These are phyloP conservation scores for Chrysina gloriosa DNA, from an alignment of 2,888 invertebrate species.

Conservation along the genomic window DNA sequence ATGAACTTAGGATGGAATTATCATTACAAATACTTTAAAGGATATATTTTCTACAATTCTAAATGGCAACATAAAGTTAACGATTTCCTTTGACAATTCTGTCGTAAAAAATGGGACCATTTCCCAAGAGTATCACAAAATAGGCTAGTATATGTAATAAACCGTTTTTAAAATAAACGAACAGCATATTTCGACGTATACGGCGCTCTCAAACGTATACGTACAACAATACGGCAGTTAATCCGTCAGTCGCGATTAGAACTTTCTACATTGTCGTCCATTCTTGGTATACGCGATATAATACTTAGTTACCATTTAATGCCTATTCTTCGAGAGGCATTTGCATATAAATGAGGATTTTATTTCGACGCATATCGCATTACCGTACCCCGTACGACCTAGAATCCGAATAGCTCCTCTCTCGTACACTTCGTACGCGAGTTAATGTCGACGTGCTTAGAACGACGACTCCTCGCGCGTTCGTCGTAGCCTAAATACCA, in stretches of 20 bases:
- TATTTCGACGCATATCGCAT: slow-evolving; percentile 34
- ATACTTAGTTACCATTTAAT: slow-evolving; percentile 21
- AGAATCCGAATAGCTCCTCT: slow-evolving; percentile 24
- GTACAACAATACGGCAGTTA: slow-evolving; percentile 24
- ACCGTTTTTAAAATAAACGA: background rate
- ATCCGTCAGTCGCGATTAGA: slow-evolving; percentile 16
- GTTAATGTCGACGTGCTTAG: slow-evolving; percentile 24
- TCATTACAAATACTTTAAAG: no score
- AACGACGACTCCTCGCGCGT: background rate
- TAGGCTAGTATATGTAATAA: no score
- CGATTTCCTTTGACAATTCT: no score
- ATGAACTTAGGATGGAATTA: no score
- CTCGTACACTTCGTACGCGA: background rate
- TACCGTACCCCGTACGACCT: slow-evolving; percentile 13
- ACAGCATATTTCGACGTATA: no score
- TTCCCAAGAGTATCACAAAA: no score
- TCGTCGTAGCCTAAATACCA: slow-evolving; percentile 13
- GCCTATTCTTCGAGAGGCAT: slow-evolving; percentile 25
- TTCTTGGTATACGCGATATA: slow-evolving; percentile 4
- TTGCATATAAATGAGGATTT: slow-evolving; percentile 38
- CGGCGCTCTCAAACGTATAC: background rate
- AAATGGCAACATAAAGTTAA: no score
- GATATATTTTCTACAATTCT: no score
- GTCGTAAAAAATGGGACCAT: no score
- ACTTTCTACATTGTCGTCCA: slow-evolving; percentile 35